Percentiles rank a stretch among this genome's conserved stretches.
These are phyloP conservation scores for Manis crassicaudata DNA, from an alignment of 2,797 vertebrate species.

Conservation along the genomic window DNA sequence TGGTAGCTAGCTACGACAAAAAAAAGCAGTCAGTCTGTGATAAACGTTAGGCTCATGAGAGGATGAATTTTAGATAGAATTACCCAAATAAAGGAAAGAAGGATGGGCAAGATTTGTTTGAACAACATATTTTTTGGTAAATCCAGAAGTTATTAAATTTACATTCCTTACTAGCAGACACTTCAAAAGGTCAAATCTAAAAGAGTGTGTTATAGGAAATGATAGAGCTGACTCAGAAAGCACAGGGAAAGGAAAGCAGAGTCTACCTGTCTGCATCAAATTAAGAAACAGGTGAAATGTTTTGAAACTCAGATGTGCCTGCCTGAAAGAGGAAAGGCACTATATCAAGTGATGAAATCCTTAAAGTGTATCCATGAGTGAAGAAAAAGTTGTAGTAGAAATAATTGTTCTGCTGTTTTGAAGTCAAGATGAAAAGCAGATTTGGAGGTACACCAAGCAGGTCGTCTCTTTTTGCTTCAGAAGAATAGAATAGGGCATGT, in stretches of 20 bases:
- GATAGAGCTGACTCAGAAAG: neutral
- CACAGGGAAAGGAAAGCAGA: neutral
- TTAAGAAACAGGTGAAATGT: neutral
- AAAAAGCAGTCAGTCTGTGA: neutral
- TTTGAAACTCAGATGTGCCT: neutral
- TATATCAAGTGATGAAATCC: neutral
- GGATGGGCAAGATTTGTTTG: neutral
- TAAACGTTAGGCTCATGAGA: neutral
- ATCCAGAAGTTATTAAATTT: neutral
- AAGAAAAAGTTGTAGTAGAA: neutral
- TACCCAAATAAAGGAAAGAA: neutral
- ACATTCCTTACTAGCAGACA: neutral
- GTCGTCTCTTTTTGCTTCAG: neutral
- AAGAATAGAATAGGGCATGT: neutral
- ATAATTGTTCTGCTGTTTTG: neutral
- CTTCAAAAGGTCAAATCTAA: neutral
- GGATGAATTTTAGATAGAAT: neutral
- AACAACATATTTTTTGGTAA: neutral
- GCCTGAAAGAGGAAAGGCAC: neutral
- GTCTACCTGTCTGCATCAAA: neutral
- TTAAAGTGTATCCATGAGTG: neutral
- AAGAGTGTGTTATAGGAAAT: neutral
- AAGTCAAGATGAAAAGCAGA: neutral
- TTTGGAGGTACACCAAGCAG: neutral
- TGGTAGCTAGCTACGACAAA: neutral